Evolutionary conservation across 1,140 invertebrate species (phyloP).

Genomic region (Nautilus pompilius): DNA sequence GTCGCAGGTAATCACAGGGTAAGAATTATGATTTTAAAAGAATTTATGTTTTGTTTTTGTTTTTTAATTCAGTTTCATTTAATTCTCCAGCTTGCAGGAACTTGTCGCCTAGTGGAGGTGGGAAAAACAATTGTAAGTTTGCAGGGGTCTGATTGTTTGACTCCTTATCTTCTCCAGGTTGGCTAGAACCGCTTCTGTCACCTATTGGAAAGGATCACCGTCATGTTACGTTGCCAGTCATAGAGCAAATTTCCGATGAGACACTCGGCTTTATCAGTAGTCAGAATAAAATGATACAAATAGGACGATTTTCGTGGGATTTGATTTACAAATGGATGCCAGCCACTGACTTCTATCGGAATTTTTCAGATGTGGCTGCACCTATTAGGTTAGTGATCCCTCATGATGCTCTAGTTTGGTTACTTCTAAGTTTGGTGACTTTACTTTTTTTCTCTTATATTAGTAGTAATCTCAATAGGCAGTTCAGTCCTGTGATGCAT

Average conservation of each 20-base stretch:
- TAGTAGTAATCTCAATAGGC: too few species aligned
- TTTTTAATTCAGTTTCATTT: too few species aligned
- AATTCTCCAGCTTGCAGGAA: too few species aligned
- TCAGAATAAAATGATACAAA: slow-evolving; percentile 42
- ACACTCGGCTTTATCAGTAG: slow-evolving; percentile 89
- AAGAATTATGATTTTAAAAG: too few species aligned
- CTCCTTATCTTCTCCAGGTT: slow-evolving; percentile 61
- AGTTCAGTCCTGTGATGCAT: too few species aligned
- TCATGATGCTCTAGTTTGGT: too few species aligned
- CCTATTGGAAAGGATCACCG: slow-evolving; percentile 68
- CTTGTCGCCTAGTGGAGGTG: too few species aligned
- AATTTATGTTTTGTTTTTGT: too few species aligned
- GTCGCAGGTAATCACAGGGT: too few species aligned
- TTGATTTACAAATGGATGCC: slow-evolving; percentile 78
- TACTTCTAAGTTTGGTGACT: too few species aligned
- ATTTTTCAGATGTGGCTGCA: neutral
- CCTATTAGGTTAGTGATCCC: neutral
- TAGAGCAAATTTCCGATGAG: slow-evolving; percentile 95
- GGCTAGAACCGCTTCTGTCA: slow-evolving; percentile 84
- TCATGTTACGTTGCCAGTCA: slow-evolving; percentile 81
- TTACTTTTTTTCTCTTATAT: too few species aligned
- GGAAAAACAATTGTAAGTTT: too few species aligned
- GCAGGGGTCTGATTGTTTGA: neutral
- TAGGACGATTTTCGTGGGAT: slow-evolving; percentile 97
- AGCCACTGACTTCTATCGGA: slow-evolving; percentile 70